Percentiles rank a stretch among this genome's conserved stretches.
These are phyloP conservation scores for Goniozus legneri DNA, from an alignment of 1,140 invertebrate species.

Conservation along the genomic window DNA sequence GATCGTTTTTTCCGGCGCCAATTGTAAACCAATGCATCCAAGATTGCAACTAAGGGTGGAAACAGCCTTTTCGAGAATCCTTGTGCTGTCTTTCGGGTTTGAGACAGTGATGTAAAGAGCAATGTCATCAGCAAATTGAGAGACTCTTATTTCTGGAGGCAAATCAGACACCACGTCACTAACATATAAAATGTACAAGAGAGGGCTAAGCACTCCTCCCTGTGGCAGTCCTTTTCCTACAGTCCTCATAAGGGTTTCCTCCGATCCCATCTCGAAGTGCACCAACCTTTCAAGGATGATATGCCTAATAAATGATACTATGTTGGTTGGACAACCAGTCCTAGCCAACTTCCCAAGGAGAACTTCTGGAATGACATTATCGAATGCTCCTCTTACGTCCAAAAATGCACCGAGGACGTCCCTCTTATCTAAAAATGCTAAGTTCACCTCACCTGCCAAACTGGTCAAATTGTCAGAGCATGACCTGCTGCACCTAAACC, in stretches of 20 bases:
- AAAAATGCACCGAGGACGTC: constrained; percentile 6
- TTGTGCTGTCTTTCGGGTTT: too few species aligned
- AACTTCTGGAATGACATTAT: constrained; percentile 9
- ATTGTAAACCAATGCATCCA: too few species aligned
- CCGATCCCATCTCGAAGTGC: too few species aligned
- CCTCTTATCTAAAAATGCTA: neutral
- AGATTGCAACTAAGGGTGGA: too few species aligned
- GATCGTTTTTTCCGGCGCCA: too few species aligned
- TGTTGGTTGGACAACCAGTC: constrained; percentile 1
- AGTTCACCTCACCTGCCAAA: neutral
- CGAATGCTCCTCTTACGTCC: constrained; percentile 6
- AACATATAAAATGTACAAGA: constrained; percentile 8
- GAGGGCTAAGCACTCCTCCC: constrained; percentile 4
- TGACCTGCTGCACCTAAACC: neutral
- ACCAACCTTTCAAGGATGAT: constrained; percentile 6
- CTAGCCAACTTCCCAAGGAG: constrained; percentile 10
- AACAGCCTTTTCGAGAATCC: too few species aligned
- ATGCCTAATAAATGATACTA: constrained; percentile 10
- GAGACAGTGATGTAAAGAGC: constrained; percentile 3
- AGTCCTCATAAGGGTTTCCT: neutral
- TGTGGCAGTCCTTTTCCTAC: neutral
- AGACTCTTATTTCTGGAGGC: neutral
- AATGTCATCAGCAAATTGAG: constrained; percentile 14
- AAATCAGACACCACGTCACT: neutral
- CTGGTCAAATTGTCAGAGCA: neutral